Conservation (phyloP, 2,113 vertebrate species). For the Formicarius rufipectus region DNA sequence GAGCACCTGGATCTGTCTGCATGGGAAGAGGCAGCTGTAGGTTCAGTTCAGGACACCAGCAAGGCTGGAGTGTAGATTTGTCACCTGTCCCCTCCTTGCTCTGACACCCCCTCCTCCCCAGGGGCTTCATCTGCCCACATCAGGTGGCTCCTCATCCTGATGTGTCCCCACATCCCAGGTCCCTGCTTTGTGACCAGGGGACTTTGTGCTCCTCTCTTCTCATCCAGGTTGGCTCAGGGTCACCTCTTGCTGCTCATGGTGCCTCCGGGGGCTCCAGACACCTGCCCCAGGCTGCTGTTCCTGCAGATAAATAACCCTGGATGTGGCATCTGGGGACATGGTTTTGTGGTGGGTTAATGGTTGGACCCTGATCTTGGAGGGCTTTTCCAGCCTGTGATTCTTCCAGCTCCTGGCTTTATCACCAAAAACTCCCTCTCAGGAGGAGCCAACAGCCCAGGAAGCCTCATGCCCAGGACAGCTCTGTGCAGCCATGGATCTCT, state of each 20-base stretch:
- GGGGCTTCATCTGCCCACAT: background rate
- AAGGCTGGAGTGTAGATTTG: background rate
- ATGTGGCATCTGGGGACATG: background rate
- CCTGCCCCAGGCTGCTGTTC: background rate
- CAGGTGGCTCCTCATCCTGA: background rate
- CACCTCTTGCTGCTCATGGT: rapidly evolving
- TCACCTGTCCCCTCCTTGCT: background rate
- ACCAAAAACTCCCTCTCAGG: background rate
- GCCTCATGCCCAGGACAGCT: background rate
- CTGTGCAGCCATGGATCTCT: background rate
- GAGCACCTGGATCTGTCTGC: background rate
- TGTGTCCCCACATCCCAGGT: background rate
- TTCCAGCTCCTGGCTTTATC: background rate
- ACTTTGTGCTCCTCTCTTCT: background rate
- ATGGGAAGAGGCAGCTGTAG: rapidly evolving
- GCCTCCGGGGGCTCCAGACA: background rate
- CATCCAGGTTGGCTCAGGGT: background rate
- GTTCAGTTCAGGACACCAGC: background rate
- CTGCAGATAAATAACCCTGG: background rate
- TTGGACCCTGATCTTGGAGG: background rate
- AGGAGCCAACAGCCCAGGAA: background rate
- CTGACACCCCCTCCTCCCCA: background rate
- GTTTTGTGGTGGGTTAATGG: background rate
- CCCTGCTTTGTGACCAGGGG: background rate
- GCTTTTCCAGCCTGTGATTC: background rate